A percentile compares a stretch with the other conserved stretches of the same genome.
Evolutionary conservation across 2,888 invertebrate species (phyloP).

Genomic region (Mesorhabditis spiculigera): DNA sequence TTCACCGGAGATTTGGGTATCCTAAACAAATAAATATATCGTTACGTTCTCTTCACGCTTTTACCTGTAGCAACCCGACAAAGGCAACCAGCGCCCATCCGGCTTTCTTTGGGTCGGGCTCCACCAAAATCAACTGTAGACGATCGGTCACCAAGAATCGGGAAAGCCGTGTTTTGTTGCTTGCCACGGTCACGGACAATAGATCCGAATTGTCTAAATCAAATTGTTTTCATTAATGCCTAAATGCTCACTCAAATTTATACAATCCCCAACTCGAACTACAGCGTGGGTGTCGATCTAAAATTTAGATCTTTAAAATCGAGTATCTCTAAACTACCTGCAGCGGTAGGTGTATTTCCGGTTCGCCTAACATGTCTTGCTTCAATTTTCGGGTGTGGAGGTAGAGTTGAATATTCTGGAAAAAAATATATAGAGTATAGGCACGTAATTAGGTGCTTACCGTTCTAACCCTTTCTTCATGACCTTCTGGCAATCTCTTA

Average conservation of each 20-base stretch:
- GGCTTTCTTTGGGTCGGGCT: conserved; percentile 86
- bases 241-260: conserved; percentile 79
- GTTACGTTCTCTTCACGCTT: too few relatives aligned
- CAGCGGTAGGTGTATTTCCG: conserved; percentile 82
- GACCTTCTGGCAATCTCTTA: conserved; percentile 89
- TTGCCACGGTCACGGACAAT: conserved; percentile 84
- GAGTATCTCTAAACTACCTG: conserved; percentile 62
- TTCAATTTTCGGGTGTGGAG: conserved; percentile 35
- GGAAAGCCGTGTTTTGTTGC: conserved; percentile 68
- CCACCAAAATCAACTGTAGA: conserved; percentile 89
- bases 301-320: background rate
- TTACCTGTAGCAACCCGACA: conserved; percentile 78
- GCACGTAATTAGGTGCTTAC: conserved; percentile 42
- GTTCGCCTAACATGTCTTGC: conserved; percentile 63
- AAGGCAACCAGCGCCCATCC: conserved; percentile 98
- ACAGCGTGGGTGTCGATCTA: conserved; percentile 74
- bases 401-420: conserved; percentile 36
- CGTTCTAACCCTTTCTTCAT: conserved; percentile 70
- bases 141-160: conserved; percentile 94
- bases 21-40: conserved; percentile 65
- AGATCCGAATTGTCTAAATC: conserved; percentile 89
- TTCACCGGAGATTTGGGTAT: conserved; percentile 89
- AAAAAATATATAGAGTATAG: background rate
- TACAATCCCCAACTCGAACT: conserved; percentile 86
- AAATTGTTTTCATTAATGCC: background rate